Evolutionary conservation across 2,888 invertebrate species (phyloP).

Genomic region (Eulithis testata): DNA sequence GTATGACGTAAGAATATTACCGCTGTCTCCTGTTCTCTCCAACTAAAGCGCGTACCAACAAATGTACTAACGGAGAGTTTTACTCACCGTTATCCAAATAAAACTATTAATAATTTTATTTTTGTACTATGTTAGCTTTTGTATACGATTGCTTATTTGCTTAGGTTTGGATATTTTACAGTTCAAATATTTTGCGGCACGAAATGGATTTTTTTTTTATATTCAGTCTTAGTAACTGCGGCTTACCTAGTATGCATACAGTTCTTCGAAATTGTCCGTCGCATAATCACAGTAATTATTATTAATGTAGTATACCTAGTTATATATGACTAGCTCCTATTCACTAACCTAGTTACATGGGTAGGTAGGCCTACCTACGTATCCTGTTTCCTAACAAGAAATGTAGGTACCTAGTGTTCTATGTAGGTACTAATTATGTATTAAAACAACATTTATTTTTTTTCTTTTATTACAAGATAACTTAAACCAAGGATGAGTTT

Average conservation of each 20-base stretch:
- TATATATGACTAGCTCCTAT: no score
- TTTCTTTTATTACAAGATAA: slow-evolving; percentile 73
- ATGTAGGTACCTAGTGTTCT: no score
- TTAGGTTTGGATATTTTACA: neutral
- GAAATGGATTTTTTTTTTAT: neutral
- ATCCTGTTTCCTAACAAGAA: no score
- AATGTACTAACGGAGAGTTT: slow-evolving; percentile 23
- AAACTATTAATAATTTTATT: slow-evolving; percentile 31
- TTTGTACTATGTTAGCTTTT: slow-evolving; percentile 10
- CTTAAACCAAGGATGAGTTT: slow-evolving; percentile 79
- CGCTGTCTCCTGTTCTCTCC: neutral
- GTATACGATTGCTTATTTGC: slow-evolving; percentile 10
- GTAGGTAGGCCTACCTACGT: no score
- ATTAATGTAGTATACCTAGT: no score
- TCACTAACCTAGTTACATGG: no score
- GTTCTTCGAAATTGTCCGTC: neutral
- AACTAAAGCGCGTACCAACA: slow-evolving; percentile 6
- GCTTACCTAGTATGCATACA: no score
- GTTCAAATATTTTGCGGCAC: neutral
- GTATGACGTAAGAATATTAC: slow-evolving; percentile 2
- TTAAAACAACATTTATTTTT: slow-evolving; percentile 32
- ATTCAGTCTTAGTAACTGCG: no score
- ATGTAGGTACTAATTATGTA: no score
- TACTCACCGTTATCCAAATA: slow-evolving; percentile 29
- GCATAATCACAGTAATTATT: no score